Conservation (phyloP, 2,888 invertebrate species). For the Nomada fucata region DNA sequence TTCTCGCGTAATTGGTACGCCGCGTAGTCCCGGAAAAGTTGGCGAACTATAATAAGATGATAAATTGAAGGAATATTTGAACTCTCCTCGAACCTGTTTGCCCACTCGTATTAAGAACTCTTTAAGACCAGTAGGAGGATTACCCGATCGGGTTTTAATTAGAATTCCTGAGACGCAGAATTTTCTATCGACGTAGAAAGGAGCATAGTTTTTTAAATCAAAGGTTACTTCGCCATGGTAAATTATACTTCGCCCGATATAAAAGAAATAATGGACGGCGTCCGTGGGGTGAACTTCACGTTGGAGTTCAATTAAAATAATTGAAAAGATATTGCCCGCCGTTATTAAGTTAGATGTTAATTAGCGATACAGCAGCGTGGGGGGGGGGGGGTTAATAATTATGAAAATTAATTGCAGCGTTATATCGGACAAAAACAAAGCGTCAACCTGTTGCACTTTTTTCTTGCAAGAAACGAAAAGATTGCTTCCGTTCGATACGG, state of each 20-base stretch:
- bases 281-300: not conserved
- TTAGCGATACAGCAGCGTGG: not conserved
- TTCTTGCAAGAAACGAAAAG: conserved; percentile 15
- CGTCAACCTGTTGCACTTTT: conserved; percentile 49
- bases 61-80: conserved; percentile 29
- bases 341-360: not conserved
- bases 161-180: conserved; percentile 3
- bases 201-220: not conserved
- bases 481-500: not conserved
- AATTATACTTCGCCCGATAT: not conserved
- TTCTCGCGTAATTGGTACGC: not conserved
- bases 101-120: conserved; percentile 22
- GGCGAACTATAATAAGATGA: not conserved
- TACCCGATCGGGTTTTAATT: conserved; percentile 31
- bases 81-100: conserved; percentile 1
- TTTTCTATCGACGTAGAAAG: not conserved
- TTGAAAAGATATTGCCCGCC: too few species aligned
- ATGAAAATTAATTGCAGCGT: not conserved
- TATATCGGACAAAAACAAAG: conserved; percentile 12
- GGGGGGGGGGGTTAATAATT: too few species aligned
- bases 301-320: not conserved
- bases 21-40: not conserved
- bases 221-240: not conserved
- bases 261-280: not conserved
- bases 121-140: conserved; percentile 3